Evolutionary conservation across 2,888 invertebrate species (phyloP).

Genomic region (Biston betularia): DNA sequence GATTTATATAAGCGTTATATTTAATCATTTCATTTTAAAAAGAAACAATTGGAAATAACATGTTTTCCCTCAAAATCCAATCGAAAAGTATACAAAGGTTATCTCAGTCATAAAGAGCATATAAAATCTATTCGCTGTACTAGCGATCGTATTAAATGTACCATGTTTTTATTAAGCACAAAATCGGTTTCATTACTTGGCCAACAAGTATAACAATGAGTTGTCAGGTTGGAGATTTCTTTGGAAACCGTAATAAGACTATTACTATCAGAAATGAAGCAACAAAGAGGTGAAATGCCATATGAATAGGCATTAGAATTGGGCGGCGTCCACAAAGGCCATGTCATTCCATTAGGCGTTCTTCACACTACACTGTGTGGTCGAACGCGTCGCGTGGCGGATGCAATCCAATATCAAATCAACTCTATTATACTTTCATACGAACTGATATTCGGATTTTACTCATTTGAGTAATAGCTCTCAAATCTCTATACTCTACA

Average conservation of each 20-base stretch:
- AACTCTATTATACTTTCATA: slow-evolving; percentile 75
- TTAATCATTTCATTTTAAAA: slow-evolving; percentile 12
- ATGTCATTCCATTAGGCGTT: slow-evolving; percentile 85
- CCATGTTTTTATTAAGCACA: slow-evolving; percentile 51
- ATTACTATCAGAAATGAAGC: slow-evolving; percentile 84
- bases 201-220: slow-evolving; percentile 60
- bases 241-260: slow-evolving; percentile 83
- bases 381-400: slow-evolving; percentile 77
- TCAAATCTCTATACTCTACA: slow-evolving; percentile 22
- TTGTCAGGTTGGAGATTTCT: slow-evolving; percentile 69
- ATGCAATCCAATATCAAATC: slow-evolving; percentile 80
- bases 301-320: slow-evolving; percentile 86
- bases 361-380: slow-evolving; percentile 82
- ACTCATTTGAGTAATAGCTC: slow-evolving; percentile 52
- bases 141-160: slow-evolving; percentile 53
- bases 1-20: neutral
- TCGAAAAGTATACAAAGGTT: slow-evolving; percentile 48
- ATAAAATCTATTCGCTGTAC: slow-evolving; percentile 60
- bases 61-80: slow-evolving; percentile 38
- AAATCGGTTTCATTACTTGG: slow-evolving; percentile 50
- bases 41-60: slow-evolving; percentile 34
- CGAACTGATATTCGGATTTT: slow-evolving; percentile 55
- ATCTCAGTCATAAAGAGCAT: slow-evolving; percentile 55
- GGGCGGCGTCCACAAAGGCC: slow-evolving; percentile 84
- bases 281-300: slow-evolving; percentile 85